Evolutionary conservation across 53 echinoderm and acorn worm species (phyloP), one percentile per base, ranked within the genome.

Genomic region (Paracentrotus lividus): DNA sequence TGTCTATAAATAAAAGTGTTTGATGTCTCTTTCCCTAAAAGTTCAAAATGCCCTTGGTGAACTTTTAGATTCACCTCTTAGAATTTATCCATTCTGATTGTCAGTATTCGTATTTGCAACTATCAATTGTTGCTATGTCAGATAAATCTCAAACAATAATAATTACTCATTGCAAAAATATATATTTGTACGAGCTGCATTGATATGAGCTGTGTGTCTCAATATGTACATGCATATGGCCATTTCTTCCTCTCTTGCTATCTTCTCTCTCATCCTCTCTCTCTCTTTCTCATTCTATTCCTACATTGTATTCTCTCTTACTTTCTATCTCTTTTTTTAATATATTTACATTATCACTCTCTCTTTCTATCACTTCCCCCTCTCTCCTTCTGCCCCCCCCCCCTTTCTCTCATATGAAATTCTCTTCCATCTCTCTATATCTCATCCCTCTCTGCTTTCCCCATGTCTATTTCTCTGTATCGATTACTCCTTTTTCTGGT

Each of bases 401-500:
- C 84, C 2, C 84, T 84, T 27, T 27, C 13, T 51, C 84, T 12
- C 31, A n/a, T n/a, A n/a, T n/a, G n/a, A n/a, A n/a, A n/a, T n/a
- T n/a, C n/a, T n/a, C n/a, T n/a, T n/a, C n/a, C n/a, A n/a, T n/a
- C n/a, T n/a, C n/a, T n/a, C n/a, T n/a, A n/a, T n/a, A n/a, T n/a
- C n/a, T n/a, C n/a, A n/a, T 42, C 16, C 31, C 49, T 51, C 84
- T 43, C 84, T 2, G 61, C 34, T 72, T 13, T 38, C 9, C 16
- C 72, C n/a, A n/a, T 38, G 4, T 18, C 27, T 31, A 8, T 69
- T 16, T 38, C 5, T 69, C 69, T 18, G 7, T 84, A 7, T 21
- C 13, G 0, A 15, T 88, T 33, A 90, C 7, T 65, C 90, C 12
- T 90, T 66, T 31, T 90, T 65, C 15, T 90, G 66, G 53, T 94